Evolutionary conservation across 2,888 invertebrate species (phyloP), one percentile per base, ranked within the genome.

Genomic region (Sisyra terminalis): DNA sequence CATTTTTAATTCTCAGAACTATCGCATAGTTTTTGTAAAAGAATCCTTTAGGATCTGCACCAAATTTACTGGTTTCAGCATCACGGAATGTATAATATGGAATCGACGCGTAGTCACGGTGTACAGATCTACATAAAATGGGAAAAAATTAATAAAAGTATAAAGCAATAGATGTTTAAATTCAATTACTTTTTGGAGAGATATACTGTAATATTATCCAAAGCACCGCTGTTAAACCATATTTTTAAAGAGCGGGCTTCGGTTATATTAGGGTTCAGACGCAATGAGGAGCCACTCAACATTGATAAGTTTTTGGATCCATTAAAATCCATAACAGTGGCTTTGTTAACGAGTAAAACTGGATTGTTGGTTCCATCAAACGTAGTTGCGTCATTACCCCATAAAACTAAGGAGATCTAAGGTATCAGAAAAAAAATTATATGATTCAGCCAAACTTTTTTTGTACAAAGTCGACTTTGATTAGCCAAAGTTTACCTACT

Each of bases 321-420:
- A 47, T 80, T 82, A 61, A 86, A 98, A 64, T 97, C 97, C 0
- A 79, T 72, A 3, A 98, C 65, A 15, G 77, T 75, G 0, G 77
- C 88, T 3, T 83, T 82, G 68, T 94, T 96, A 2, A 87, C 70
- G 13, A 87, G 81, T 24, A 98, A 57, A 1, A 97, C 80, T 2
- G 93, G 89, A 54, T 84, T 76, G 4, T 69, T 66, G 41, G 68
- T 67, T 0, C 75, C 80, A 52, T 84, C 78, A 58, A 96, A 96
- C 44, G 73, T 76, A 54, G 85, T 84, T 0, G 96, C 94, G 55
- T 87, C 81, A 29, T 67, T 70, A 3, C 88, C 92, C 98, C 98
- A 98, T 1, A 98, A 60, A 1, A 94, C 93, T 3, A 96, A 57
- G n/a, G 64, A 64, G 14, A 88, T 68, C 80, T 80, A 54, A 29